Evolutionary conservation across 2,113 vertebrate species (phyloP).

Genomic region (Dasyprocta punctata): DNA sequence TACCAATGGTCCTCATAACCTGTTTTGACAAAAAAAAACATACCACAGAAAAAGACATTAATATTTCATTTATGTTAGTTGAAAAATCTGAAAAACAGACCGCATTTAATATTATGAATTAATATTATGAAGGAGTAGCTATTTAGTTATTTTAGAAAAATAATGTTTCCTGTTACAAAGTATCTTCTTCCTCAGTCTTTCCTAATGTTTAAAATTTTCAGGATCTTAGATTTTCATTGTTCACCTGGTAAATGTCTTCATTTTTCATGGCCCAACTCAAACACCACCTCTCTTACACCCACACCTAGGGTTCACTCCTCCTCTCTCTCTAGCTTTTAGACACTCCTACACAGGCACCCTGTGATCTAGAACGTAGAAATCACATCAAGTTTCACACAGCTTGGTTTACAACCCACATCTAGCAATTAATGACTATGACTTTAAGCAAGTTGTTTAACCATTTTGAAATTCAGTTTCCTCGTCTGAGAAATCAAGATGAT

Average conservation of each 20-base stretch:
- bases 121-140: not conserved
- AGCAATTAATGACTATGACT: too few species aligned
- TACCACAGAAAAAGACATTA: not conserved
- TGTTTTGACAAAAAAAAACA: not conserved
- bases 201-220: not conserved
- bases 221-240: not conserved
- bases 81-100: not conserved
- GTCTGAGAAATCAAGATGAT: not conserved
- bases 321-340: not conserved
- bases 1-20: not conserved
- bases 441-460: not conserved
- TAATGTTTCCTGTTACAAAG: not conserved
- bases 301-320: not conserved
- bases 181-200: not conserved
- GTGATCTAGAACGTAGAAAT: not conserved
- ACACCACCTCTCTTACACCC: not conserved
- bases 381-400: not conserved
- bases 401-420: not conserved
- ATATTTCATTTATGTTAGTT: not conserved
- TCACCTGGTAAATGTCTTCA: not conserved
- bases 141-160: not conserved
- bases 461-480: not conserved
- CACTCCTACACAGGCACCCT: not conserved
- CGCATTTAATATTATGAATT: not conserved
- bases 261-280: not conserved